Evolutionary conservation across 2,888 invertebrate species (phyloP).

Genomic region (Patella caerulea): DNA sequence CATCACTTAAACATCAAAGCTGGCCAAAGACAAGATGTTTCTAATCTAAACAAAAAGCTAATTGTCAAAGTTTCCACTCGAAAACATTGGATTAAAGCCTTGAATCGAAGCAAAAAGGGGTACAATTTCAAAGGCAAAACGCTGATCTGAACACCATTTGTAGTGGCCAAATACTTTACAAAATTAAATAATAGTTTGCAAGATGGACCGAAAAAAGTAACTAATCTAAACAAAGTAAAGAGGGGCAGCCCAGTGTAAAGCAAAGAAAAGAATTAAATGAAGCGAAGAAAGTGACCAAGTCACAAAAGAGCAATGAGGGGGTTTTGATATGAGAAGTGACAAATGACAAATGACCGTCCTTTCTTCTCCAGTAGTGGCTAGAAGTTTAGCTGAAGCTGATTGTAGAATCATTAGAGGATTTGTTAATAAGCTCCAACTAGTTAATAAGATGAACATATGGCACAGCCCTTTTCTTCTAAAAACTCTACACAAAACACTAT

Average conservation of each 20-base stretch:
- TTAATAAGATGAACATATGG: slow-evolving; percentile 11
- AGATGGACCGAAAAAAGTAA: background rate
- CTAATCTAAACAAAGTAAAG: slow-evolving; percentile 10
- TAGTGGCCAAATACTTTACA: slow-evolving; percentile 9
- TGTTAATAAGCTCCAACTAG: slow-evolving; percentile 6
- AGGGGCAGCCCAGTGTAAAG: background rate
- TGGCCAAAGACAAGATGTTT: background rate
- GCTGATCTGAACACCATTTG: slow-evolving; percentile 1
- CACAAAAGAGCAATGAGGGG: slow-evolving; percentile 10
- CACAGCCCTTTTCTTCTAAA: slow-evolving; percentile 1
- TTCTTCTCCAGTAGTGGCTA: background rate
- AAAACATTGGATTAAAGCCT: background rate
- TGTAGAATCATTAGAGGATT: slow-evolving; percentile 10
- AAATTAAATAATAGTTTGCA: slow-evolving; percentile 9
- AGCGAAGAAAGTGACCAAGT: slow-evolving; percentile 7
- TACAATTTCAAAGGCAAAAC: slow-evolving; percentile 9
- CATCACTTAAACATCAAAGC: slow-evolving; percentile 9
- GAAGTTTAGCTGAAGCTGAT: slow-evolving; percentile 7
- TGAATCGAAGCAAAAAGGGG: background rate
- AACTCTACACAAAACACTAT: background rate
- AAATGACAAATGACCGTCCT: slow-evolving; percentile 12
- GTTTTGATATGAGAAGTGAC: slow-evolving; percentile 2
- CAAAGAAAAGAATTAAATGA: slow-evolving; percentile 5
- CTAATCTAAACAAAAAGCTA: slow-evolving; percentile 12
- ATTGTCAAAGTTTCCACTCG: slow-evolving; percentile 5